These are phyloP conservation scores for Priocnemis perturbator DNA, from an alignment of 2,888 invertebrate species.

Conservation along the genomic window DNA sequence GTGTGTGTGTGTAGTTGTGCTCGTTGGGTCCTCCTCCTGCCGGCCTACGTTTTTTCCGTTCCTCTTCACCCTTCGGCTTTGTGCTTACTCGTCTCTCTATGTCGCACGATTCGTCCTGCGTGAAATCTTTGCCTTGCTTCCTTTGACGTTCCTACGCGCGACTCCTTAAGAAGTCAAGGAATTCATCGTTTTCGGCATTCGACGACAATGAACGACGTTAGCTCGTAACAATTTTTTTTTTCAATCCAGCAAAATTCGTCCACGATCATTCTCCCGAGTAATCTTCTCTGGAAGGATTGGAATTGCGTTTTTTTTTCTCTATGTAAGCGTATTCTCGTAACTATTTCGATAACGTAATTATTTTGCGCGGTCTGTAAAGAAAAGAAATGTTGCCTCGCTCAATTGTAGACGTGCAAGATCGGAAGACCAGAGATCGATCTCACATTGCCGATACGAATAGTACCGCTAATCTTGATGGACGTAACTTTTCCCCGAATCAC, in stretches of 20 bases:
- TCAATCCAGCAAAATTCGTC: too few relatives aligned
- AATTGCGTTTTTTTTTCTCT: not conserved
- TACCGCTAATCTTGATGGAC: constrained; percentile 43
- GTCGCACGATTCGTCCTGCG: constrained; percentile 31
- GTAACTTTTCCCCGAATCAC: constrained; percentile 38
- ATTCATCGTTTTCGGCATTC: too few relatives aligned
- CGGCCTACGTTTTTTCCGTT: constrained; percentile 21
- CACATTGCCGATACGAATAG: too few relatives aligned
- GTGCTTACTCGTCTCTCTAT: constrained; percentile 16
- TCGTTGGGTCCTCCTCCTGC: constrained; percentile 39
- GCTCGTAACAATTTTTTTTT: too few relatives aligned
- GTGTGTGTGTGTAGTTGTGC: too few relatives aligned
- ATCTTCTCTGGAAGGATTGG: too few relatives aligned
- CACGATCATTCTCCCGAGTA: too few relatives aligned
- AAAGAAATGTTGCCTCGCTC: not conserved
- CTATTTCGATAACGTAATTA: not conserved
- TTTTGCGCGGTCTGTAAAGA: not conserved
- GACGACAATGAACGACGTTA: too few relatives aligned
- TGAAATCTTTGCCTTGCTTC: constrained; percentile 25
- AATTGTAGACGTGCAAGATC: not conserved
- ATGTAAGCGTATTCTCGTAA: not conserved
- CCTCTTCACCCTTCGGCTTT: constrained; percentile 29
- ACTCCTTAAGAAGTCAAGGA: too few relatives aligned
- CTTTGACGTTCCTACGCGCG: not conserved
- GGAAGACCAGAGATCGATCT: too few relatives aligned